phyloP scores from a whole-genome alignment of 2,888 invertebrate genomes.

The Macrophya alboannulata region DNA sequence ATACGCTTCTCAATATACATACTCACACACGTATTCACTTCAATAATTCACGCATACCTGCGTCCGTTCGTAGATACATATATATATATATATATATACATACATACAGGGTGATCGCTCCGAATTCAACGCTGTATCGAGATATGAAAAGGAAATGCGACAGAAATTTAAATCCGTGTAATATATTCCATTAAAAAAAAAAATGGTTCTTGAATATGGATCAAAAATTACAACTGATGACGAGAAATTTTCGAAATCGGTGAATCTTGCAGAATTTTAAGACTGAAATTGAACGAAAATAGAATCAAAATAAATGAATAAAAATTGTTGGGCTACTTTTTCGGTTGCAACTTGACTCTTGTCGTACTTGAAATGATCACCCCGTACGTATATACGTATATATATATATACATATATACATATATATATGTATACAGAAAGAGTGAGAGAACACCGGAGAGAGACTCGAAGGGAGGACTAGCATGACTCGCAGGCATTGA shows the following conservation, averaged over 20 bases:
- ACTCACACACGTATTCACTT: constrained; percentile 48
- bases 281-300: constrained; percentile 50
- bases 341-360: background rate
- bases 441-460: constrained; percentile 23
- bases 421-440: constrained; percentile 40
- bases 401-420: background rate
- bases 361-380: constrained; percentile 11
- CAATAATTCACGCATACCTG: constrained; percentile 56
- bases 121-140: background rate
- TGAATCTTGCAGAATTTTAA: background rate
- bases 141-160: background rate
- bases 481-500: constrained; percentile 79
- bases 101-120: background rate
- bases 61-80: constrained; percentile 57
- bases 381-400: background rate
- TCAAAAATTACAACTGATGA: background rate
- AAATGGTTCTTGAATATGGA: no score
- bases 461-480: constrained; percentile 66
- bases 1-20: background rate
- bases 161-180: background rate
- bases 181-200: background rate
- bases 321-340: background rate
- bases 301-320: background rate
- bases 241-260: background rate
- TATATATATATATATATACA: constrained; percentile 59